Conservation (phyloP, 2,797 vertebrate genomes). For the Okamejei kenojei region DNA sequence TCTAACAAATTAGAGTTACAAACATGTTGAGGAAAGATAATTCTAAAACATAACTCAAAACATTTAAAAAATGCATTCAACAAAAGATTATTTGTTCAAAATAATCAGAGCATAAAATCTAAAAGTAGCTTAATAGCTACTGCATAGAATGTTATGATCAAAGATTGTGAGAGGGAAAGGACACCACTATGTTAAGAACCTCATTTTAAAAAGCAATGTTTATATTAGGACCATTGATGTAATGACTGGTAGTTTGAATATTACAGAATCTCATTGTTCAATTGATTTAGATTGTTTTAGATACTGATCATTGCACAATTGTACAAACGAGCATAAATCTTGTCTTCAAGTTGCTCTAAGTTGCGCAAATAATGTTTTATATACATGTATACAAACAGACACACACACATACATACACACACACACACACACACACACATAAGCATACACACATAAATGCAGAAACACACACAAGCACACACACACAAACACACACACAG, state of each 20-base stretch:
- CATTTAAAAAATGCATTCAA: not conserved
- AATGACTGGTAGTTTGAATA: not conserved
- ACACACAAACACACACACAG: too few relatives aligned
- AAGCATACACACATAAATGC: too few relatives aligned
- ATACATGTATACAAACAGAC: too few relatives aligned
- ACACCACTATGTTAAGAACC: not conserved
- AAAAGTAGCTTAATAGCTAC: not conserved
- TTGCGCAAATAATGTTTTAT: too few relatives aligned
- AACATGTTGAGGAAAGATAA: not conserved
- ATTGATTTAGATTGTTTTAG: not conserved
- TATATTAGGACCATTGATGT: not conserved
- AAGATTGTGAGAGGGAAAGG: not conserved
- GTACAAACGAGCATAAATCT: not conserved
- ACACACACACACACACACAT: too few relatives aligned
- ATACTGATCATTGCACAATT: not conserved
- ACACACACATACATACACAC: too few relatives aligned
- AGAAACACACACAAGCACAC: too few relatives aligned
- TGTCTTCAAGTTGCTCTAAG: too few relatives aligned
- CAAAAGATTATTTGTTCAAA: constrained; percentile 8
- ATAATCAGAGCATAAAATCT: not conserved
- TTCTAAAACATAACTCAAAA: not conserved
- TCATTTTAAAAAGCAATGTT: not conserved
- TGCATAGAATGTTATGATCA: not conserved
- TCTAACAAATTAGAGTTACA: too few relatives aligned
- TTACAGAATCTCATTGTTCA: not conserved